Conservation (phyloP, 2,797 vertebrate species). For the Acrossocheilus wenchowensis region DNA sequence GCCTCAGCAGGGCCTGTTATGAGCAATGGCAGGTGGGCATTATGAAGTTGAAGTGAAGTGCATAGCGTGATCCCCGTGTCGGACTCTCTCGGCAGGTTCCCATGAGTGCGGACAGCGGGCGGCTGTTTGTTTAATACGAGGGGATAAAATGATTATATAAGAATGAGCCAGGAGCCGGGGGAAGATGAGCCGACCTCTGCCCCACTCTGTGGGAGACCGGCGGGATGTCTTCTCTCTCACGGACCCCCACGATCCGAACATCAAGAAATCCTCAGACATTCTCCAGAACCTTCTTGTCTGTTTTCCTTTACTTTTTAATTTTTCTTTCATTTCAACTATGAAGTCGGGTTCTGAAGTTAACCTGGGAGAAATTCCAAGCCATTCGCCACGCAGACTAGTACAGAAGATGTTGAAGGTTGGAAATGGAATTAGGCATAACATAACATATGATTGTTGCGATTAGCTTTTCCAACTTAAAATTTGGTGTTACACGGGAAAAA, state of each 20-base stretch:
- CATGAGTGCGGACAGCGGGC: slow-evolving; percentile 48
- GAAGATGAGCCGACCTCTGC: slow-evolving; percentile 49
- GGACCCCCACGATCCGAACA: slow-evolving; percentile 34
- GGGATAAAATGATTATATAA: slow-evolving; percentile 50
- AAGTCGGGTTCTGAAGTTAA: slow-evolving; percentile 15
- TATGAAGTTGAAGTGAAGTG: slow-evolving; percentile 16
- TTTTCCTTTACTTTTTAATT: slow-evolving; percentile 31
- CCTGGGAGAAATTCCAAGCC: slow-evolving; percentile 35
- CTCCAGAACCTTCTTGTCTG: slow-evolving; percentile 9
- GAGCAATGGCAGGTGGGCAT: background rate
- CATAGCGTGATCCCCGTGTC: background rate
- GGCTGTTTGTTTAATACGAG: slow-evolving; percentile 54
- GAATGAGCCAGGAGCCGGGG: slow-evolving; percentile 40
- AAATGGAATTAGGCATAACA: background rate
- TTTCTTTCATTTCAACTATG: slow-evolving; percentile 34
- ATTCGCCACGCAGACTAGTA: background rate
- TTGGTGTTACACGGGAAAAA: background rate
- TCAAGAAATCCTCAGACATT: slow-evolving; percentile 38
- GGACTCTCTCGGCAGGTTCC: slow-evolving; percentile 38
- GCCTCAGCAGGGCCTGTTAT: background rate
- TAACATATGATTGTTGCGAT: background rate
- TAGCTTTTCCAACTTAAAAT: background rate
- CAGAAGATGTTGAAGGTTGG: background rate
- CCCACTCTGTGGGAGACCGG: slow-evolving; percentile 48
- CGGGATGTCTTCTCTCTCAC: slow-evolving; percentile 52